Evolutionary conservation across 2,797 vertebrate genomes (phyloP), one percentile per base, ranked within the genome.

Genomic region (Acanthurus lineatus): DNA sequence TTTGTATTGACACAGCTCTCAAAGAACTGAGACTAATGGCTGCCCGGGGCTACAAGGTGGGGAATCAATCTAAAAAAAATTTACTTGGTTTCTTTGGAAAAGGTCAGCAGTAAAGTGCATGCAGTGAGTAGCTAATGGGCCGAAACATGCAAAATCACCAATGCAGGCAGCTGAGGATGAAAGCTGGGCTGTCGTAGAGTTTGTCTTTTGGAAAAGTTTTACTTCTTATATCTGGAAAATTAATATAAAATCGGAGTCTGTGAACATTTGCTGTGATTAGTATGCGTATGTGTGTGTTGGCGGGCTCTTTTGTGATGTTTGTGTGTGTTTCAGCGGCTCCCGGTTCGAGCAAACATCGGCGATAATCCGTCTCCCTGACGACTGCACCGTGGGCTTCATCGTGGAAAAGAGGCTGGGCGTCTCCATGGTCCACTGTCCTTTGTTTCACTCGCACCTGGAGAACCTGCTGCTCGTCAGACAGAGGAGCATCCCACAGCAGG

Each of bases 391-490:
- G 87, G 97, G 97, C 32, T 99, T 97, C 84, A 98, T 99, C 3
- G 81, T 98, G 0, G 97, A 98, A 91, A 94, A 93, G 79, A 93
- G 95, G 77, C 93, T 98, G 0, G 96, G 96, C 0, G 77, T 95
- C 67, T 95, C 76, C 22, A 95, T 99, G 94, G 91, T 96, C 73
- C 95, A 96, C 88, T 97, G 92, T 6, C 63, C 86, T 0, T 91
- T 97, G 35, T 99, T 98, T 92, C 97, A 98, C 84, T 99, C 97
- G 0, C 97, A 98, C 88, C 93, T 99, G 91, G 97, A 99, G 89
- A 97, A 97, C 88, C 91, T 99, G 77, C 96, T 96, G 79, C 94
- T 96, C 54, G 91, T 98, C 54, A 83, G 90, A 5, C 80, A 89
- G 0, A 88, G 92, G 28, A 92, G 87, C 81, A 85, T 96, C 9